These are phyloP conservation scores for Parazoanthus darwini DNA, from an alignment of 92 coral and sea anemone species.

Conservation along the genomic window DNA sequence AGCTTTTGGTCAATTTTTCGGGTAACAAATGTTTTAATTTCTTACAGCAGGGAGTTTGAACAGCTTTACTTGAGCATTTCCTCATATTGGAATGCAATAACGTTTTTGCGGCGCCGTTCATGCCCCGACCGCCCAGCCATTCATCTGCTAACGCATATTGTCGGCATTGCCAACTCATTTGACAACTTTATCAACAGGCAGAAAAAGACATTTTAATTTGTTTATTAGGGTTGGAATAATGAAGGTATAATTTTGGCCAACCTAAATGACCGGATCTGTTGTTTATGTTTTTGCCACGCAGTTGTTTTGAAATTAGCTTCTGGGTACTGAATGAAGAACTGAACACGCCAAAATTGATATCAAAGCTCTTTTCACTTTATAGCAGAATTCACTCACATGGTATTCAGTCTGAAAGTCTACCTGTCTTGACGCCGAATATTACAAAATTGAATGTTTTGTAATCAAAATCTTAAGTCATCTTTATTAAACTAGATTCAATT, in stretches of 20 bases:
- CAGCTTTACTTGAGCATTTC: conserved; percentile 2
- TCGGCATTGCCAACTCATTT: conserved; percentile 24
- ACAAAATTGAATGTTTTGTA: conserved; percentile 4
- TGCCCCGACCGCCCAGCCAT: conserved; percentile 4
- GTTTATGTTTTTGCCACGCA: conserved; percentile 30
- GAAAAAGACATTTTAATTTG: conserved; percentile 46
- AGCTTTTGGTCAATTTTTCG: conserved; percentile 1
- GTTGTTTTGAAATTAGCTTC: conserved; percentile 20
- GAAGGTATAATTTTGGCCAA: conserved; percentile 33
- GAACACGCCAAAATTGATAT: too few relatives aligned
- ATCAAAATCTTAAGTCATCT: conserved; percentile 19
- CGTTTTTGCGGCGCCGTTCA: conserved; percentile 12
- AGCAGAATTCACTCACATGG: not conserved
- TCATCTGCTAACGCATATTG: conserved; percentile 28
- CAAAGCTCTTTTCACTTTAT: not conserved
- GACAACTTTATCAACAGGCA: conserved; percentile 47
- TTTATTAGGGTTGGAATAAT: conserved; percentile 45
- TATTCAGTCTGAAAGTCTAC: not conserved
- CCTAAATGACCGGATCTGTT: conserved; percentile 32
- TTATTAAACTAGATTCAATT: conserved; percentile 31
- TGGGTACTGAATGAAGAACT: not conserved
- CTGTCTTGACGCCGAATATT: conserved; percentile 8
- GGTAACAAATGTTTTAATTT: not conserved
- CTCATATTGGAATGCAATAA: conserved; percentile 22
- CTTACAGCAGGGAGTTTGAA: conserved; percentile 6